Percentiles rank a stretch among this genome's conserved stretches.
Evolutionary conservation across 2,797 vertebrate genomes (phyloP).

Genomic region (Darevskia nairensis): DNA sequence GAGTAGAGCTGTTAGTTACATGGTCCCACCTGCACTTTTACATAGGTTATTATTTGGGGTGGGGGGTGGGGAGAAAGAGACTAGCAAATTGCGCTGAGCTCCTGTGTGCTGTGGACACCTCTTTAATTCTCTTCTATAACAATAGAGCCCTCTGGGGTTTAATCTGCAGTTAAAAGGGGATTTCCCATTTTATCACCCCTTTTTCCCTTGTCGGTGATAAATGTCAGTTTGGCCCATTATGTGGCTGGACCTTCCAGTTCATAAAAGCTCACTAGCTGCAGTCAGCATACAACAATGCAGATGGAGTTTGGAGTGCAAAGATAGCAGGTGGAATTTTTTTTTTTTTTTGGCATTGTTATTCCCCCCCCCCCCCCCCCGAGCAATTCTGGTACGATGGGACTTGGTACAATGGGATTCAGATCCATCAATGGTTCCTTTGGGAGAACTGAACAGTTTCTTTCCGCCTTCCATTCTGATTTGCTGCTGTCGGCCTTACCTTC

Average conservation of each 20-base stretch:
- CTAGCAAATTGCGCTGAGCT: background rate
- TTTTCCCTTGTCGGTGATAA: background rate
- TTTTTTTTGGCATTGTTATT: too few relatives aligned
- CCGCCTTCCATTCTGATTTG: background rate
- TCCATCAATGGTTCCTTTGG: background rate
- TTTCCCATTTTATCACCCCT: constrained; percentile 15
- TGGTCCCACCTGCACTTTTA: background rate
- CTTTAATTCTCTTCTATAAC: background rate
- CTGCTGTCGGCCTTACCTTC: background rate
- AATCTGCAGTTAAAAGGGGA: background rate
- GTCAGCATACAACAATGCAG: constrained; percentile 23
- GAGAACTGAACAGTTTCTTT: background rate
- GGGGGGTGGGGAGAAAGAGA: too few relatives aligned
- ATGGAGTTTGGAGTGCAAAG: constrained; percentile 5
- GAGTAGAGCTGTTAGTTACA: background rate
- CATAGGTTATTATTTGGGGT: background rate
- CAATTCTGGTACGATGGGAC: background rate
- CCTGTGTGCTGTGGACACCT: background rate
- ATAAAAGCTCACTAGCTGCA: background rate
- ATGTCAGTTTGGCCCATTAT: constrained; percentile 25
- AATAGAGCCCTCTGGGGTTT: constrained; percentile 20
- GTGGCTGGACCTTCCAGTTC: background rate
- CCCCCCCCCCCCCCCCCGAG: background rate
- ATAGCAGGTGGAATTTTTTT: background rate
- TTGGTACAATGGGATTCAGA: background rate